A percentile compares a stretch with the other conserved stretches of the same genome.
These are phyloP conservation scores for Epinephelus malabaricus DNA, from an alignment of 2,797 vertebrate species.

Conservation along the genomic window DNA sequence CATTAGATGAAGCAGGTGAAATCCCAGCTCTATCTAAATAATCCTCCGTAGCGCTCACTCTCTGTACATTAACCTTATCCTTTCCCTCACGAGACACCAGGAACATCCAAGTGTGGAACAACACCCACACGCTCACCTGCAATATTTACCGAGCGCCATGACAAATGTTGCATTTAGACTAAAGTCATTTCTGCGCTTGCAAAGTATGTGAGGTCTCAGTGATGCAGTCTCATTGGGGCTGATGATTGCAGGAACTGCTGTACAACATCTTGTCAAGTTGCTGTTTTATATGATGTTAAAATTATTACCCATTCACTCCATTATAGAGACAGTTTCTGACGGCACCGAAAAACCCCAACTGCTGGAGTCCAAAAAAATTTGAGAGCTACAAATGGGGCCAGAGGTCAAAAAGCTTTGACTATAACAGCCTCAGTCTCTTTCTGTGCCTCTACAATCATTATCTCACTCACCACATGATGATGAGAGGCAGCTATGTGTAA, in stretches of 20 bases:
- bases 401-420: conserved; percentile 13
- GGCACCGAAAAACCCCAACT: not conserved
- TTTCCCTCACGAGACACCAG: conserved; percentile 12
- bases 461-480: conserved; percentile 44
- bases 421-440: not conserved
- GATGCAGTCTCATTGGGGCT: not conserved
- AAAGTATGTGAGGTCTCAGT: not conserved
- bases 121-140: conserved; percentile 26
- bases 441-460: conserved; percentile 16
- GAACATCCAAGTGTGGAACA: conserved; percentile 35
- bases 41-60: conserved; percentile 46
- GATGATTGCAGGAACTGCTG: not conserved
- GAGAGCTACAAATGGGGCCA: not conserved
- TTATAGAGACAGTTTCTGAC: not conserved
- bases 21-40: conserved; percentile 69
- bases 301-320: not conserved
- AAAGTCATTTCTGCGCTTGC: conserved; percentile 3
- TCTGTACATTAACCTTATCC: conserved; percentile 57
- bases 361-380: conserved; percentile 9
- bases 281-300: not conserved
- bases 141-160: conserved; percentile 36
- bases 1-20: conserved; percentile 80
- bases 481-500: conserved; percentile 52
- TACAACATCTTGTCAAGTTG: not conserved
- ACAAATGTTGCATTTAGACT: conserved; percentile 42